Conservation (phyloP, 1,140 invertebrate genomes). For the Trichogramma pretiosum region DNA sequence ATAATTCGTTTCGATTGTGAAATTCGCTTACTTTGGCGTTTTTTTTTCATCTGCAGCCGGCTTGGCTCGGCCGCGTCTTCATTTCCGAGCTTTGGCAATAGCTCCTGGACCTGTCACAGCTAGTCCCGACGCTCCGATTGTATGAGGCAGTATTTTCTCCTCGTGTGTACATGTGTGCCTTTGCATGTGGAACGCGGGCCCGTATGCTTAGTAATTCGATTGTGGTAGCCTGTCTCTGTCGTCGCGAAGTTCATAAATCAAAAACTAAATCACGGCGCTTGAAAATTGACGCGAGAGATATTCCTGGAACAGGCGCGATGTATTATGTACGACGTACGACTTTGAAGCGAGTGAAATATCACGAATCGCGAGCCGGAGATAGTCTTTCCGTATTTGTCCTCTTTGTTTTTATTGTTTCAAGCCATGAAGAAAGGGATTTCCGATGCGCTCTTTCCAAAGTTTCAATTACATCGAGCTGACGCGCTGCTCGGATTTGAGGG, state of each 20-base stretch:
- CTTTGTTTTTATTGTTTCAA: too few species aligned
- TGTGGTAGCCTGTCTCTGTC: not conserved
- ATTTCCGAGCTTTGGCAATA: too few species aligned
- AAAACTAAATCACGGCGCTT: slow-evolving; percentile 6
- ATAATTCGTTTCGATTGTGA: not conserved
- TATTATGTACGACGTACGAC: not conserved
- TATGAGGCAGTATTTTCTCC: not conserved
- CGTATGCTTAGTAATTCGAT: not conserved
- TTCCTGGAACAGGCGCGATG: too few species aligned
- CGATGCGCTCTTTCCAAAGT: too few species aligned
- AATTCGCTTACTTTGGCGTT: slow-evolving; percentile 2
- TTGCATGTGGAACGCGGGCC: too few species aligned
- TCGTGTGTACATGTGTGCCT: too few species aligned
- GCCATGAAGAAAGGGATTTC: too few species aligned
- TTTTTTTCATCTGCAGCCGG: not conserved
- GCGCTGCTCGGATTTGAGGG: too few species aligned
- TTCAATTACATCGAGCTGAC: too few species aligned
- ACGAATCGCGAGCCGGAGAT: too few species aligned
- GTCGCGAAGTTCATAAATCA: slow-evolving; percentile 12
- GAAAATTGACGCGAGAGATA: slow-evolving; percentile 15
- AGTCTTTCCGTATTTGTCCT: too few species aligned
- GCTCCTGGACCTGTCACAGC: too few species aligned
- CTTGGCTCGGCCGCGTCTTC: not conserved
- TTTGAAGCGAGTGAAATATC: not conserved
- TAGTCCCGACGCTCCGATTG: not conserved